Conservation (phyloP, 2,888 invertebrate genomes). For the Galeruca laticollis region DNA sequence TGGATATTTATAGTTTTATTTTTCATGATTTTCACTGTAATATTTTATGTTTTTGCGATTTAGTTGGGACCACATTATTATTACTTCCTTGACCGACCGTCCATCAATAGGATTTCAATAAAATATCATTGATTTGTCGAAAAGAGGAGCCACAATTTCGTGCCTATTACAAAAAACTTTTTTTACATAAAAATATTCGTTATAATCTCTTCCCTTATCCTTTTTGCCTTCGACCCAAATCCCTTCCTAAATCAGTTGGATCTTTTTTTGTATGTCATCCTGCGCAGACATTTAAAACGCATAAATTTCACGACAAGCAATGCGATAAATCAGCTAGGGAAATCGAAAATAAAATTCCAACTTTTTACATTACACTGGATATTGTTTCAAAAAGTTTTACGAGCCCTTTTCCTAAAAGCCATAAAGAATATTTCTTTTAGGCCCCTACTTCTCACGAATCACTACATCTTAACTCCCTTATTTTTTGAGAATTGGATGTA, state of each 20-base stretch:
- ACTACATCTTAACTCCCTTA: conserved; percentile 34
- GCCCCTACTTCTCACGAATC: conserved; percentile 40
- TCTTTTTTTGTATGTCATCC: conserved; percentile 36
- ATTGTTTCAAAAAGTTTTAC: conserved; percentile 44
- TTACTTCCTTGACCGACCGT: no score
- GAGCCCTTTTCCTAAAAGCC: conserved; percentile 39
- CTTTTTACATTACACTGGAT: conserved; percentile 43
- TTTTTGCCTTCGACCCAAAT: conserved; percentile 19
- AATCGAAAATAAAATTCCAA: conserved; percentile 42
- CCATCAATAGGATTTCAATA: no score
- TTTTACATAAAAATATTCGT: conserved; percentile 14
- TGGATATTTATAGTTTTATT: no score
- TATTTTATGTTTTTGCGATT: no score
- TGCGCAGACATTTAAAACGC: conserved; percentile 35
- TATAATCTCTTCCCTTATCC: conserved; percentile 8
- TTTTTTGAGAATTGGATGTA: conserved; percentile 29
- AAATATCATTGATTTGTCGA: no score
- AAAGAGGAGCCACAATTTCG: no score
- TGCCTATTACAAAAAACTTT: no score
- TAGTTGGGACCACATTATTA: no score
- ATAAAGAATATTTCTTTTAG: conserved; percentile 41
- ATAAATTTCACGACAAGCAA: conserved; percentile 37
- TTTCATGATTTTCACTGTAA: no score
- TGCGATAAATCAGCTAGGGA: conserved; percentile 34
- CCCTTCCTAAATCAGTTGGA: conserved; percentile 29